Evolutionary conservation across 2,888 invertebrate genomes (phyloP), one percentile per base, ranked within the genome.

Genomic region (Allacma fusca): DNA sequence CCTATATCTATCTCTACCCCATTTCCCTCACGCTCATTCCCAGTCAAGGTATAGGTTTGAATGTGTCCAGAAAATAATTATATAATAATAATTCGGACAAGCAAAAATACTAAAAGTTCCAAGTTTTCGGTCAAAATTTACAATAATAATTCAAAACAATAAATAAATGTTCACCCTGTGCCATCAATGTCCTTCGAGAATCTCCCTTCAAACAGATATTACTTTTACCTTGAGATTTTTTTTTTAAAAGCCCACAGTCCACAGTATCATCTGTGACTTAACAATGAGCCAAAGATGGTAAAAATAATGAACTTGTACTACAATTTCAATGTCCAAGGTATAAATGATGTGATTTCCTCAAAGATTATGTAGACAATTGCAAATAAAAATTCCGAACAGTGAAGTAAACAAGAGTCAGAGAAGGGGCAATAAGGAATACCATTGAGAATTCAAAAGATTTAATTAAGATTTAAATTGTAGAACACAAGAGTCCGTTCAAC

Each of bases 391-490:
- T 5, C 50, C 19, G 16, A 50, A 50, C 4, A 50, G 16, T 50
- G n/a, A 50, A 12, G 2, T 19, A 16, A 19, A 50, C 7, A 19
- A 50, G 19, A 19, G 5, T 50, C 9, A 19, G 16, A 9, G 2
- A 50, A 19, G 5, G 16, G 16, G 16, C 50, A 19, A 50, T n/a
- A 5, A 50, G 50, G 16, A 34, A 50, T 50, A 50, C 7, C 50
- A 50, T 50, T 50, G 50, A 50, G n/a, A 50, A 19, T 5, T 50
- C 50, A 5, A 12, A 50, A 50, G 50, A 50, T 50, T 50, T 50
- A 50, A 50, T 50, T 50, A 50, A 50, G 50, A 50, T 50, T 50
- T n/a, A 50, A 50, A 50, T 19, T 50, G 50, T 50, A 50, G n/a
- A 50, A 50, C 50, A 50, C 50, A 50, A n/a, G 1, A 12, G 1